Percentiles rank a stretch among this genome's conserved stretches.
Conservation (phyloP, 1,140 invertebrate species). For the Brachionus calyciflorus region DNA sequence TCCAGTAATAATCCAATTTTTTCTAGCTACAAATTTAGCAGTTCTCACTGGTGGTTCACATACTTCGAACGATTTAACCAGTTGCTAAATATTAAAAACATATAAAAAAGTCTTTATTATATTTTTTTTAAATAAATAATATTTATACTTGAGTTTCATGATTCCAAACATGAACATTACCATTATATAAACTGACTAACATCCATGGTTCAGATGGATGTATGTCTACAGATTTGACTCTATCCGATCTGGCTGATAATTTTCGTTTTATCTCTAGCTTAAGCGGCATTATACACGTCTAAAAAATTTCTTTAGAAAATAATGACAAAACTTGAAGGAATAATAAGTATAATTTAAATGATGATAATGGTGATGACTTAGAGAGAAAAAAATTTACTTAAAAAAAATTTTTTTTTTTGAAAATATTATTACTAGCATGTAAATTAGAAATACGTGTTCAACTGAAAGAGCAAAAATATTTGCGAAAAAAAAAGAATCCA, state of each 20-base stretch:
- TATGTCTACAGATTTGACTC: slow-evolving; percentile 95
- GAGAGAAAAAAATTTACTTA: not conserved
- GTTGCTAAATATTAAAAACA: slow-evolving; percentile 61
- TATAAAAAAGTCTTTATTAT: not conserved
- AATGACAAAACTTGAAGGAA: too few relatives aligned
- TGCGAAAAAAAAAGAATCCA: slow-evolving; percentile 3
- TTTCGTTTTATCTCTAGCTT: slow-evolving; percentile 96
- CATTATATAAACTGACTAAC: slow-evolving; percentile 93
- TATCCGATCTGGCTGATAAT: slow-evolving; percentile 89
- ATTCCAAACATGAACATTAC: slow-evolving; percentile 99
- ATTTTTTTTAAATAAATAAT: not conserved
- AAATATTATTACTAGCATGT: slow-evolving; percentile 31
- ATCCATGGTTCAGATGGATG: slow-evolving; percentile 98
- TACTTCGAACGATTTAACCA: slow-evolving; percentile 90
- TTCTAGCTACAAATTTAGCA: slow-evolving; percentile 90
- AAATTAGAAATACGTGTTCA: slow-evolving; percentile 45
- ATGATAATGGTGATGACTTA: not conserved
- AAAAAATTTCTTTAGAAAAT: too few relatives aligned
- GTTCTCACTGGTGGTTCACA: slow-evolving; percentile 88
- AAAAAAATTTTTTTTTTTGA: not conserved
- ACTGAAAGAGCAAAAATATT: slow-evolving; percentile 37
- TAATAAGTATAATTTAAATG: too few relatives aligned
- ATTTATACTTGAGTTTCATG: slow-evolving; percentile 76
- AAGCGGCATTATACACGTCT: slow-evolving; percentile 68
- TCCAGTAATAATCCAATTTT: slow-evolving; percentile 97